Percentiles rank a stretch among this genome's conserved stretches.
These are phyloP conservation scores for Cnemophilus loriae DNA, from an alignment of 2,113 vertebrate genomes.

Conservation along the genomic window DNA sequence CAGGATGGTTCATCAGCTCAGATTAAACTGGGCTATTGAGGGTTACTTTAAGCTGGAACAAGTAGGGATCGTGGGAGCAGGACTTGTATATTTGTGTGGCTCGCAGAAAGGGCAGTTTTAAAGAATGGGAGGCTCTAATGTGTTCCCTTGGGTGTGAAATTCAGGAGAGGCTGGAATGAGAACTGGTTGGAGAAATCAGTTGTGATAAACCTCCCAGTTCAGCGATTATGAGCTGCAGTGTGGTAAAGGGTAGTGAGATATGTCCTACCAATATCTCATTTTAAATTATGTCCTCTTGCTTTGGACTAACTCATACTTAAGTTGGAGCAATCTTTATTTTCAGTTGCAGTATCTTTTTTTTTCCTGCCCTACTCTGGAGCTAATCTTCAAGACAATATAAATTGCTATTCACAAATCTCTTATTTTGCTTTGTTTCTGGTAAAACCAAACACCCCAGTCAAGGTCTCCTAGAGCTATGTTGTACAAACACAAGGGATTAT, in stretches of 20 bases:
- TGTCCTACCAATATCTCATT: not conserved
- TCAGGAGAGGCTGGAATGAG: not conserved
- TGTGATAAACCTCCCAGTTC: not conserved
- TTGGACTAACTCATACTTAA: not conserved
- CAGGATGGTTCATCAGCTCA: not conserved
- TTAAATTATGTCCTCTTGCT: not conserved
- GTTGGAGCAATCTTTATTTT: not conserved
- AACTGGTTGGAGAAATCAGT: not conserved
- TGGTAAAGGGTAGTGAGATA: not conserved
- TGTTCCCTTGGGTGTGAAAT: not conserved
- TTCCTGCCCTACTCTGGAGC: not conserved
- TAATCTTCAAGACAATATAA: not conserved
- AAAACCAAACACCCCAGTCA: not conserved
- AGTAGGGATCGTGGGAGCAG: not conserved
- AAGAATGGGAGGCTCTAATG: not conserved
- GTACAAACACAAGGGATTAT: not conserved
- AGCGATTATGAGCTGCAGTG: not conserved
- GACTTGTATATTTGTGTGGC: not conserved
- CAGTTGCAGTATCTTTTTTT: not conserved
- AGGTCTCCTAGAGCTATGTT: not conserved
- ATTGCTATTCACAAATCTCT: not conserved
- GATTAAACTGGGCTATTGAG: not conserved
- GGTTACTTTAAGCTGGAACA: not conserved
- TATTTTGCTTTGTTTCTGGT: not conserved
- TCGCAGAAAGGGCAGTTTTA: not conserved